These are phyloP conservation scores for Leptopilina drosophilae DNA, from an alignment of 2,888 invertebrate species.

Conservation along the genomic window DNA sequence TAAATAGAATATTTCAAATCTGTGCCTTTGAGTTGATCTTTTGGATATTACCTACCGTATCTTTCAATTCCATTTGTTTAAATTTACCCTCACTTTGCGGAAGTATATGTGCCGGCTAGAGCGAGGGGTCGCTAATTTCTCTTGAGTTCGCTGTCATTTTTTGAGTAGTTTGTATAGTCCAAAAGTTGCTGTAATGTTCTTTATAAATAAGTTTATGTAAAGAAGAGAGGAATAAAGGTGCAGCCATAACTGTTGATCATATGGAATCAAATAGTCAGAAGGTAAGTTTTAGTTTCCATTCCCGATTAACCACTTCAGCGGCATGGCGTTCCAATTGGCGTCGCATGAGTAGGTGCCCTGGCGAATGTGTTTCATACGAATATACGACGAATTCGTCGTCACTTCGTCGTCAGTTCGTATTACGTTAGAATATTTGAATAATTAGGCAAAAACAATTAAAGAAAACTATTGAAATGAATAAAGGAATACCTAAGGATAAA, in stretches of 20 bases:
- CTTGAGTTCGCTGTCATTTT: slow-evolving; percentile 3
- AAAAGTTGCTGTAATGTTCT: too few species aligned
- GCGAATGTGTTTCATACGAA: too few species aligned
- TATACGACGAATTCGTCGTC: too few species aligned
- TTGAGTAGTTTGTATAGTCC: not conserved
- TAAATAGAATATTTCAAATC: not conserved
- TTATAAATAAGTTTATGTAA: not conserved
- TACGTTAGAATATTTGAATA: too few species aligned
- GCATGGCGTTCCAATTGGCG: too few species aligned
- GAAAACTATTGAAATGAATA: too few species aligned
- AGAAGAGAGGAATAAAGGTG: too few species aligned
- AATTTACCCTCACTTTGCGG: not conserved
- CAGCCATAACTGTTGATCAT: not conserved
- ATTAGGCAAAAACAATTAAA: too few species aligned
- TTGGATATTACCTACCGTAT: not conserved
- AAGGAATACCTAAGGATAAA: too few species aligned
- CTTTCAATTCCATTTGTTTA: not conserved
- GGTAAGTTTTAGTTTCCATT: not conserved
- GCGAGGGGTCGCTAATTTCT: not conserved
- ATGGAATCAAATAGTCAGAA: not conserved
- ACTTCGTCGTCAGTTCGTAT: too few species aligned
- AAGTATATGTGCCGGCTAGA: not conserved
- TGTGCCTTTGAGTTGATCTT: slow-evolving; percentile 7
- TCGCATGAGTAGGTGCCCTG: too few species aligned
- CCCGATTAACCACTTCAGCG: too few species aligned